Conservation (phyloP, 2,888 invertebrate genomes). For the Metellina segmentata region DNA sequence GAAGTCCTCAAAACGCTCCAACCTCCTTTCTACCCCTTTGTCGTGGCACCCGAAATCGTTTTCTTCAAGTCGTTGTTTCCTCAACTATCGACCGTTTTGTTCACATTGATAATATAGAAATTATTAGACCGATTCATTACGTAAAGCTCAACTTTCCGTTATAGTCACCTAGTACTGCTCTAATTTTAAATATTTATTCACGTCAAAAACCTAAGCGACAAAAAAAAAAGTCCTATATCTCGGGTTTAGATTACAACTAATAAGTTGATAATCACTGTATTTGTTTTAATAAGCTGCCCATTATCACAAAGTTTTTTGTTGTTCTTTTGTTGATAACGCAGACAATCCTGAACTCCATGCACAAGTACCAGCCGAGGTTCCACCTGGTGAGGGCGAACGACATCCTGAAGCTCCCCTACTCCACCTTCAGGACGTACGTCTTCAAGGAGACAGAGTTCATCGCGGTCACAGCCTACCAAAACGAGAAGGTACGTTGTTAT, state of each 20-base stretch:
- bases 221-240: background rate
- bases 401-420: constrained; percentile 94
- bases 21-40: no score
- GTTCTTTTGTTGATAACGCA: constrained; percentile 83
- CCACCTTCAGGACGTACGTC: constrained; percentile 91
- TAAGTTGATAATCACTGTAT: background rate
- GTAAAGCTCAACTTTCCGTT: no score
- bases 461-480: constrained; percentile 99
- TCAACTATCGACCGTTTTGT: no score
- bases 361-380: constrained; percentile 95
- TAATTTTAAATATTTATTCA: no score
- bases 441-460: constrained; percentile 97
- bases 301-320: constrained; percentile 72
- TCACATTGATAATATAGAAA: no score
- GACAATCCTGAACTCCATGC: constrained; percentile 98
- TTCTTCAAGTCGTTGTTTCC: no score
- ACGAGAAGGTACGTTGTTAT: constrained; percentile 94
- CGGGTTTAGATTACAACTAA: background rate
- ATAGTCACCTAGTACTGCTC: no score
- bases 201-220: background rate
- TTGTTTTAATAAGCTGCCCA: constrained; percentile 18
- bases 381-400: constrained; percentile 91
- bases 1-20: no score
- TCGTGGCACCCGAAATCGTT: no score
- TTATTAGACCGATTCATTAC: no score